phyloP scores from a whole-genome alignment of 2,113 vertebrate species.

The Hiodon alosoides region DNA sequence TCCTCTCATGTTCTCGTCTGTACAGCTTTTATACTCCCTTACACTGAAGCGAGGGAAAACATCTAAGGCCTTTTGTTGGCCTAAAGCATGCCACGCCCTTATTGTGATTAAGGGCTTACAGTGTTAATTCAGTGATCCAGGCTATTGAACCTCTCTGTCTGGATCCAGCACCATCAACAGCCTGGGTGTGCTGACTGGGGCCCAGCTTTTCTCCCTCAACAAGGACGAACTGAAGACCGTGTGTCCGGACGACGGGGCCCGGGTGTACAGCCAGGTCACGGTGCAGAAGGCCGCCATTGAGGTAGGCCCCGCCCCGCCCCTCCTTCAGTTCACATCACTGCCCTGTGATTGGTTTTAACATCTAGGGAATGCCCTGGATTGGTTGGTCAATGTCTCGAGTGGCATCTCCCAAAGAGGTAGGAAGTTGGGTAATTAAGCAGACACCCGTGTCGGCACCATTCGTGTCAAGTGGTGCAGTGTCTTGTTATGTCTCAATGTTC shows the following conservation, averaged over 20 bases:
- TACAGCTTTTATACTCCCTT: too few species aligned
- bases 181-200: slow-evolving; percentile 86
- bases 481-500: neutral
- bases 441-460: too few species aligned
- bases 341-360: neutral
- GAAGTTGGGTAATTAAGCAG: neutral
- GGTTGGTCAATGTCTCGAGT: neutral
- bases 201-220: slow-evolving; percentile 93
- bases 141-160: neutral
- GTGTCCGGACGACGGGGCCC: slow-evolving; percentile 81
- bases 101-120: neutral
- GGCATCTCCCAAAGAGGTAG: too few species aligned
- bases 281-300: slow-evolving; percentile 90
- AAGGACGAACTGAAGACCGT: slow-evolving; percentile 92
- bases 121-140: neutral
- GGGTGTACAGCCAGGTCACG: slow-evolving; percentile 88
- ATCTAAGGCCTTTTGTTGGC: too few species aligned
- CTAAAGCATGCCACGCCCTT: neutral
- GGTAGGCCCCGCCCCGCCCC: slow-evolving; percentile 55
- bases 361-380: neutral
- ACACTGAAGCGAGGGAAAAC: too few species aligned
- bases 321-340: neutral
- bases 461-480: too few species aligned
- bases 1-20: too few species aligned
- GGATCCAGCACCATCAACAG: slow-evolving; percentile 78